phyloP scores from a whole-genome alignment of 1,140 invertebrate species.

The Metopolophium dirhodum region DNA sequence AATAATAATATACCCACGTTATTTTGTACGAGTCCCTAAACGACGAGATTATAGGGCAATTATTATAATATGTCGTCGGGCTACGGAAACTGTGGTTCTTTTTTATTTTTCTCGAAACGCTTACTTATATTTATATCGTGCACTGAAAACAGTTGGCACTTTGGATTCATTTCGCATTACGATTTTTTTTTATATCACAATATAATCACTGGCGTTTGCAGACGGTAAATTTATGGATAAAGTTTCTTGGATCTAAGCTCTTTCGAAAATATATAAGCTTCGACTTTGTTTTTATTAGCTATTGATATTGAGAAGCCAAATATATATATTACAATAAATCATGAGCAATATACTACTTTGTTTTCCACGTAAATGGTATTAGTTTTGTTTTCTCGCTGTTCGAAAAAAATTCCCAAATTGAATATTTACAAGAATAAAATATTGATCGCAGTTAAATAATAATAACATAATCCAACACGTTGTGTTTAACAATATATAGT shows the following conservation, averaged over 20 bases:
- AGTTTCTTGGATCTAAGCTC: neutral
- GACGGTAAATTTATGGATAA: constrained; percentile 12
- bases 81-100: neutral
- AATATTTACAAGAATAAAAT: neutral
- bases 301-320: neutral
- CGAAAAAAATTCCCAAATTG: neutral
- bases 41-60: neutral
- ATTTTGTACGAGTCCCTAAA: too few species aligned
- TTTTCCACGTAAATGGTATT: neutral
- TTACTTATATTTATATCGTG: neutral
- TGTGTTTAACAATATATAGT: neutral
- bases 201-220: neutral
- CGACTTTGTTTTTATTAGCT: constrained; percentile 33
- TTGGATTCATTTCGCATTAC: neutral
- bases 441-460: neutral
- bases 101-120: neutral
- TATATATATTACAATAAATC: neutral
- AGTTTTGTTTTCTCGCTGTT: neutral
- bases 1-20: too few species aligned
- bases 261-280: constrained; percentile 18
- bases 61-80: neutral
- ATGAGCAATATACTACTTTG: neutral
- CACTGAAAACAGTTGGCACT: neutral
- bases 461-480: neutral
- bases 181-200: neutral